Conservation (phyloP, 1,140 invertebrate genomes). For the Panagrolaimus sp. region DNA sequence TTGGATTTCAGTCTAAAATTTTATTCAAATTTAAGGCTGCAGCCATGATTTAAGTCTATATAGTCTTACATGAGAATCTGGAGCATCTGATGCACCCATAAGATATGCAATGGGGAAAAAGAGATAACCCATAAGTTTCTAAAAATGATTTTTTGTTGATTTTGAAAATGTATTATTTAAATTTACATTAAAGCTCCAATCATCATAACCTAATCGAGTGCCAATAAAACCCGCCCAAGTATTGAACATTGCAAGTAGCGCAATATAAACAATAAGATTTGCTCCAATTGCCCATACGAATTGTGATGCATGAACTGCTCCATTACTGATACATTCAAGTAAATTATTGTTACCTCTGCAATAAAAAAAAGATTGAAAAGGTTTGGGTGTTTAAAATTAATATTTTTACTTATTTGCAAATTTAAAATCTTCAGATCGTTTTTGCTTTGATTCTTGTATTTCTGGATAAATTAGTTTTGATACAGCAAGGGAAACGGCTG, state of each 20-base stretch:
- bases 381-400: slow-evolving; percentile 63
- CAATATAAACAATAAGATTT: slow-evolving; percentile 82
- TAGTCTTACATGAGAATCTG: slow-evolving; percentile 24
- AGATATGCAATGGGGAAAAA: slow-evolving; percentile 78
- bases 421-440: slow-evolving; percentile 34
- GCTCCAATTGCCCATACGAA: slow-evolving; percentile 79
- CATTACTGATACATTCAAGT: slow-evolving; percentile 74
- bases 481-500: slow-evolving; percentile 79
- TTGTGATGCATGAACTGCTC: slow-evolving; percentile 63
- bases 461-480: slow-evolving; percentile 87
- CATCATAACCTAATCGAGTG: slow-evolving; percentile 66
- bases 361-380: slow-evolving; percentile 3
- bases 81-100: slow-evolving; percentile 69
- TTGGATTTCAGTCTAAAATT: slow-evolving; percentile 20
- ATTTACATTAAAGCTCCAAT: slow-evolving; percentile 41
- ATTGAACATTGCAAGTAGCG: slow-evolving; percentile 77
- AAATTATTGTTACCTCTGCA: slow-evolving; percentile 79
- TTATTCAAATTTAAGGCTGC: too few species aligned
- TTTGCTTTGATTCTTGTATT: slow-evolving; percentile 65
- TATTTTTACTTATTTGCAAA: slow-evolving; percentile 40
- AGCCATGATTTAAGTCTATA: background rate
- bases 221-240: slow-evolving; percentile 74
- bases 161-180: slow-evolving; percentile 8
- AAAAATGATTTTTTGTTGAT: slow-evolving; percentile 38
- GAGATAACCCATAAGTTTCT: slow-evolving; percentile 74